Conservation (phyloP, 1,140 invertebrate species). For the Micrasema longulum region DNA sequence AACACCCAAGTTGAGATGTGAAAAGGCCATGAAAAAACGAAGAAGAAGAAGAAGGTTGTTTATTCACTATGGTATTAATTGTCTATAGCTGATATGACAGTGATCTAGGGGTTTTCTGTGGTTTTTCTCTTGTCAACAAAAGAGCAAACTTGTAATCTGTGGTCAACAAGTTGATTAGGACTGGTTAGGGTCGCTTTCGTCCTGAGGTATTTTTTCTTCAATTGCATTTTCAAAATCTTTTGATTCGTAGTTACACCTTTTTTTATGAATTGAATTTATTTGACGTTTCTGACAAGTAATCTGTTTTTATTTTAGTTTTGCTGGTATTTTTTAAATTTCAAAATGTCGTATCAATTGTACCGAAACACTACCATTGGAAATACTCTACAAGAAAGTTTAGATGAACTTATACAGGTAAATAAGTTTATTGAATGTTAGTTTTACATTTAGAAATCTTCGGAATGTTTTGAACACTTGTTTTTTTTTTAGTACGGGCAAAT, state of each 20-base stretch:
- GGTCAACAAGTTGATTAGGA: neutral
- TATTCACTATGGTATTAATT: neutral
- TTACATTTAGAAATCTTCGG: neutral
- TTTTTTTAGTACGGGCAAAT: conserved; percentile 93
- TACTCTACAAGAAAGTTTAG: conserved; percentile 95
- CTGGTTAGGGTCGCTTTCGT: neutral
- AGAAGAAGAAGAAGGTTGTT: too few relatives aligned
- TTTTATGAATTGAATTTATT: neutral
- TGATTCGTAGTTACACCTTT: neutral
- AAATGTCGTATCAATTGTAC: conserved; percentile 96
- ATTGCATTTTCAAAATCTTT: neutral
- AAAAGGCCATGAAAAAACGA: too few relatives aligned
- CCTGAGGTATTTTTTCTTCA: too few relatives aligned
- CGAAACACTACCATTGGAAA: conserved; percentile 97
- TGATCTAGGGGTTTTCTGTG: neutral
- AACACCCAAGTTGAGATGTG: too few relatives aligned
- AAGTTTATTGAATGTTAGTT: conserved; percentile 1
- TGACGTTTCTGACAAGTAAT: neutral
- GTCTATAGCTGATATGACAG: neutral
- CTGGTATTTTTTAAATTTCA: neutral
- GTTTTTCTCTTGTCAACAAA: conserved; percentile 9
- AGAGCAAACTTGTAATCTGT: too few relatives aligned
- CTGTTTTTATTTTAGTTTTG: neutral
- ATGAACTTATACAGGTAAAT: conserved; percentile 87
- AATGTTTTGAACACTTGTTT: neutral